Conservation (phyloP, 2,113 vertebrate genomes). For the Brachypodius melanocephalos region DNA sequence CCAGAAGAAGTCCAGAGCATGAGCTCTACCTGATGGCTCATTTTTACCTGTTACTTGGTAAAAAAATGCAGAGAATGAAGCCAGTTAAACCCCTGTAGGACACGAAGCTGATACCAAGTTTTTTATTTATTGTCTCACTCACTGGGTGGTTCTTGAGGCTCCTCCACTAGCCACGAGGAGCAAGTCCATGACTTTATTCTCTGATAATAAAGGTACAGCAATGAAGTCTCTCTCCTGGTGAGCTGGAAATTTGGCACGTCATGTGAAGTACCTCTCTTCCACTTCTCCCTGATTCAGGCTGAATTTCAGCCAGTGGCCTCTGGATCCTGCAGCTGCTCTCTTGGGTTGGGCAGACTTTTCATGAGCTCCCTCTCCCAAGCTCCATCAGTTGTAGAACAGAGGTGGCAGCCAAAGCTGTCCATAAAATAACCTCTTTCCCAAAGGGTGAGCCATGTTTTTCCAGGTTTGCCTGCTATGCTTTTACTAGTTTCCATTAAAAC, state of each 20-base stretch:
- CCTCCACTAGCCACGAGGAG: background rate
- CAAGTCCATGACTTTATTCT: background rate
- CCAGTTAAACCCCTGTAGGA: background rate
- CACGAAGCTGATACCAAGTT: background rate
- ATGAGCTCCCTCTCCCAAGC: background rate
- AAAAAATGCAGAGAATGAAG: background rate
- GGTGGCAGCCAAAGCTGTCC: background rate
- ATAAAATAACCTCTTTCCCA: background rate
- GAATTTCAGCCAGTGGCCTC: background rate
- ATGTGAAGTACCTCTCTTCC: background rate
- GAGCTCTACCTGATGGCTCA: background rate
- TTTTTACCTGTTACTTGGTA: background rate
- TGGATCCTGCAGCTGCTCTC: background rate
- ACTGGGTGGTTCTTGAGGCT: background rate
- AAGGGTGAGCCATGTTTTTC: background rate
- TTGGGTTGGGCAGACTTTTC: background rate
- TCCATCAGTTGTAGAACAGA: background rate
- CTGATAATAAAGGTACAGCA: background rate
- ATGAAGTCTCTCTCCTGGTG: background rate
- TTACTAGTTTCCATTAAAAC: slow-evolving; percentile 54
- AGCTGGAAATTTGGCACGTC: background rate
- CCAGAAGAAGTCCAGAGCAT: background rate
- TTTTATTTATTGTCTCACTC: accelerated
- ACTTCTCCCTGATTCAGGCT: background rate
- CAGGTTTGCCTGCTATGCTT: background rate